A percentile compares a stretch with the other conserved stretches of the same genome.
Evolutionary conservation across 2,888 invertebrate genomes (phyloP).

Genomic region (Volucella bombylans): DNA sequence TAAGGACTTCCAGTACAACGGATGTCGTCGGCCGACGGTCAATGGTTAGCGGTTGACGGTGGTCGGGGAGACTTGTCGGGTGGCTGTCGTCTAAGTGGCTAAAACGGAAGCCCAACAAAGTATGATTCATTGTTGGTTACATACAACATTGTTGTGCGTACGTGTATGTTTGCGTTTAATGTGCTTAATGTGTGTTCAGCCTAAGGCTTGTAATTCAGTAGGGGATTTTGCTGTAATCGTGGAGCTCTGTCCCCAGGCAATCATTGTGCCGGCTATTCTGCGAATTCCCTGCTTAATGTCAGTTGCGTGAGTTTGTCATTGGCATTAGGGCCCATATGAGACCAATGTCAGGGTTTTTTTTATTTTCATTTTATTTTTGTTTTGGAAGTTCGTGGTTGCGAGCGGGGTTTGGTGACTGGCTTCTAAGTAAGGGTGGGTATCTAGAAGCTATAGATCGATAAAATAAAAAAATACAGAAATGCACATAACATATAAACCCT

Average conservation of each 20-base stretch:
- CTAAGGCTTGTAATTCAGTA: slow-evolving; percentile 46
- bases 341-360: slow-evolving; percentile 56
- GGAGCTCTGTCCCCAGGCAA: slow-evolving; percentile 28
- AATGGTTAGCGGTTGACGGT: too few species aligned
- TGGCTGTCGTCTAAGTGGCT: slow-evolving; percentile 6
- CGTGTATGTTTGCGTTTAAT: slow-evolving; percentile 15
- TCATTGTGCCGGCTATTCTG: slow-evolving; percentile 18
- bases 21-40: background rate
- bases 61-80: too few species aligned
- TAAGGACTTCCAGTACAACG: slow-evolving; percentile 41
- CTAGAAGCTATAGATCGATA: slow-evolving; percentile 31
- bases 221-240: slow-evolving; percentile 52
- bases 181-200: slow-evolving; percentile 27
- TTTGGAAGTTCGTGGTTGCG: slow-evolving; percentile 3
- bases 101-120: slow-evolving; percentile 53
- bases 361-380: slow-evolving; percentile 29
- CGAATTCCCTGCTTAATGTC: slow-evolving; percentile 43
- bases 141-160: slow-evolving; percentile 4
- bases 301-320: slow-evolving; percentile 57
- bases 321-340: slow-evolving; percentile 37
- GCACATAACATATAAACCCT: background rate
- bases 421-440: background rate
- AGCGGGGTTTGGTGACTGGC: background rate
- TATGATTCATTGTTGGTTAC: slow-evolving; percentile 59
- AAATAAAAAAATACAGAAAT: background rate